Evolutionary conservation across 2,113 vertebrate genomes (phyloP).

Genomic region (Perca flavescens): DNA sequence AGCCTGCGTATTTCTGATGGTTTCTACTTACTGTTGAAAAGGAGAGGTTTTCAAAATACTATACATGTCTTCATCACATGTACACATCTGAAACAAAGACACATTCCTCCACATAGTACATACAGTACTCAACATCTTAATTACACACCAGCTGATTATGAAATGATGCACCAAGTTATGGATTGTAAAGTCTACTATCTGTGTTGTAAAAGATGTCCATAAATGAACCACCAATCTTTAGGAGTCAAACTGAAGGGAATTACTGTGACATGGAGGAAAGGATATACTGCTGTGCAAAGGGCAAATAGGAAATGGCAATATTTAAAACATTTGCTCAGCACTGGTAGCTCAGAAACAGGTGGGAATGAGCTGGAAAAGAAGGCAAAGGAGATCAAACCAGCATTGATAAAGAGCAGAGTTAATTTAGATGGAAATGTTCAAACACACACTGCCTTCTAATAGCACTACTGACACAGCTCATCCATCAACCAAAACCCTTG

Average conservation of each 20-base stretch:
- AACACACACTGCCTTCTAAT: not conserved
- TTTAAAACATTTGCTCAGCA: slow-evolving; percentile 1
- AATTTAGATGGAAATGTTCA: slow-evolving; percentile 21
- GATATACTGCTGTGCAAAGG: not conserved
- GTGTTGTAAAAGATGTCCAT: not conserved
- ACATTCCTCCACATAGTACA: slow-evolving; percentile 14
- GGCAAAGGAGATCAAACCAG: not conserved
- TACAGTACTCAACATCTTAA: not conserved
- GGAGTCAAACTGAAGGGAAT: not conserved
- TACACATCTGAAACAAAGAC: slow-evolving; percentile 9
- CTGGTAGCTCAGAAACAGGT: not conserved
- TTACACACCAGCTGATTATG: slow-evolving; percentile 9
- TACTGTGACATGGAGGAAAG: not conserved
- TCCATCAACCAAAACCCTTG: slow-evolving; percentile 4
- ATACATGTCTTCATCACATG: slow-evolving; percentile 29
- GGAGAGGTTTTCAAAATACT: slow-evolving; percentile 26
- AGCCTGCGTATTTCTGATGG: slow-evolving; percentile 26
- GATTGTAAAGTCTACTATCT: not conserved
- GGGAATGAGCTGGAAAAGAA: not conserved
- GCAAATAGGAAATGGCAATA: not conserved
- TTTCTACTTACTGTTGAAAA: slow-evolving; percentile 45
- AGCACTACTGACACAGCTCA: not conserved
- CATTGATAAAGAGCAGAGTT: slow-evolving; percentile 5
- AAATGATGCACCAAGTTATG: not conserved
- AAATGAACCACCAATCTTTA: not conserved